Evolutionary conservation across 2,888 invertebrate genomes (phyloP).

Genomic region (Drosophila hamatofila): DNA sequence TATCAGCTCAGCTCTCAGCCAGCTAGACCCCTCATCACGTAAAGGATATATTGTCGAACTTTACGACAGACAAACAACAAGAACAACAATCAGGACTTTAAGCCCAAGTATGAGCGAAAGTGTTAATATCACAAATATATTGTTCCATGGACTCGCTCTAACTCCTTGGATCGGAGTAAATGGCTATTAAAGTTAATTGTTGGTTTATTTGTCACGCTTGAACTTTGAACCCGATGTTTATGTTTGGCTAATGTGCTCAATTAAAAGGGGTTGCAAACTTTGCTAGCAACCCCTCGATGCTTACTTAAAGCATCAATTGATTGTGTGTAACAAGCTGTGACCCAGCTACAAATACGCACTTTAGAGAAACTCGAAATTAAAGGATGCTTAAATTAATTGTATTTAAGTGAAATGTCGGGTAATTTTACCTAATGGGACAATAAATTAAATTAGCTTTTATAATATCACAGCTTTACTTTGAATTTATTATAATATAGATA

Average conservation of each 20-base stretch:
- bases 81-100: conserved; percentile 21
- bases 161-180: conserved; percentile 29
- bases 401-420: no score
- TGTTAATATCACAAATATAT: conserved; percentile 75
- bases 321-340: conserved; percentile 54
- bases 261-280: conserved; percentile 59
- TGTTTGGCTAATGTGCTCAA: conserved; percentile 59
- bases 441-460: background rate
- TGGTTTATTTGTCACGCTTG: conserved; percentile 78
- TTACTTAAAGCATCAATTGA: conserved; percentile 41
- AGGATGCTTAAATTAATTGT: background rate
- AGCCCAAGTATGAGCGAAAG: conserved; percentile 47
- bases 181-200: conserved; percentile 73
- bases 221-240: conserved; percentile 71
- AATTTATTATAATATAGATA: background rate
- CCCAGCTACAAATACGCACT: conserved; percentile 16
- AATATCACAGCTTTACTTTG: background rate
- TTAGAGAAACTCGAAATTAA: background rate
- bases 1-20: conserved; percentile 9
- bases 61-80: conserved; percentile 44
- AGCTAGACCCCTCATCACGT: conserved; percentile 12
- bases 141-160: conserved; percentile 14
- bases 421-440: background rate
- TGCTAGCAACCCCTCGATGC: conserved; percentile 15
- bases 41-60: conserved; percentile 38